Conservation (phyloP, 2,888 invertebrate genomes). For the Empis stercorea region DNA sequence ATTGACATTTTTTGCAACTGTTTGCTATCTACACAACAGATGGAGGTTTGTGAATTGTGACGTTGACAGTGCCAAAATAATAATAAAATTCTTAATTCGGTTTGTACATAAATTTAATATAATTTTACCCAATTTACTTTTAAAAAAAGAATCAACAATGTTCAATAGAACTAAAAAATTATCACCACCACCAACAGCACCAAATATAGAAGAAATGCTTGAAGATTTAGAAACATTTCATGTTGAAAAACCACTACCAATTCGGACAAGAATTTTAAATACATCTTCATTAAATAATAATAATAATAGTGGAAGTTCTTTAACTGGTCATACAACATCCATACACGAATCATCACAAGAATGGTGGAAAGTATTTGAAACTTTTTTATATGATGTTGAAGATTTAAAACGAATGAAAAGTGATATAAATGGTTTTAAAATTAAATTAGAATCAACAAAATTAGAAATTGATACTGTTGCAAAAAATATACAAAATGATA, state of each 20-base stretch:
- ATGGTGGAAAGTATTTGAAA: constrained; percentile 33
- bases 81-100: too few species aligned
- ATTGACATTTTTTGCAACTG: too few species aligned
- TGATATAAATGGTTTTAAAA: constrained; percentile 21
- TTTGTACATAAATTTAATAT: too few species aligned
- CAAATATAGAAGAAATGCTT: constrained; percentile 25
- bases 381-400: constrained; percentile 26
- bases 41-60: too few species aligned
- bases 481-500: constrained; percentile 21
- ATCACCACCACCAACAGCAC: constrained; percentile 23
- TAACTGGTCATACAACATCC: neutral
- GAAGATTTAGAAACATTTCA: constrained; percentile 30
- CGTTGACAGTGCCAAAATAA: too few species aligned
- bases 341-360: constrained; percentile 13
- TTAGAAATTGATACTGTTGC: constrained; percentile 24
- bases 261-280: constrained; percentile 7
- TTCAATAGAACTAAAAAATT: constrained; percentile 16
- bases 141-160: constrained; percentile 12
- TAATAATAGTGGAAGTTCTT: neutral
- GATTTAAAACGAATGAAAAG: constrained; percentile 22
- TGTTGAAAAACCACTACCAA: constrained; percentile 14
- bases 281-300: neutral
- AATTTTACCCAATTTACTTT: too few species aligned
- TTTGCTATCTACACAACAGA: too few species aligned
- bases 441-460: constrained; percentile 22